These are phyloP conservation scores for Hypanus sabinus DNA, from an alignment of 2,113 vertebrate genomes.

Conservation along the genomic window DNA sequence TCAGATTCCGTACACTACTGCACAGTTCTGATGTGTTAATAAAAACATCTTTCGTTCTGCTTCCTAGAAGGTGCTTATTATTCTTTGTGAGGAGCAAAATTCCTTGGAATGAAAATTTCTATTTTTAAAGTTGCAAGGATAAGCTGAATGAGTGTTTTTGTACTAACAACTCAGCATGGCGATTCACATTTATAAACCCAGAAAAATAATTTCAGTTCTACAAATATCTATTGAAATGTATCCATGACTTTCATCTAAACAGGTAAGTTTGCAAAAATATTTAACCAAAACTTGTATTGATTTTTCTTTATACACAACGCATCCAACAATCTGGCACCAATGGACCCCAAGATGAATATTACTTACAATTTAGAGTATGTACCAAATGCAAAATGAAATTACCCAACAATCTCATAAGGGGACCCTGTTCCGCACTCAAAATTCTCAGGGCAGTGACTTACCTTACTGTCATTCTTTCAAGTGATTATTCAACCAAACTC, in stretches of 20 bases:
- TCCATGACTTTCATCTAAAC: not conserved
- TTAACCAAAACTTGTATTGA: not conserved
- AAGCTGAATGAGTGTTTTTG: not conserved
- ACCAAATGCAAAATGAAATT: not conserved
- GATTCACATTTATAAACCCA: too few species aligned
- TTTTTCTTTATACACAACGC: not conserved
- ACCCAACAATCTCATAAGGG: not conserved
- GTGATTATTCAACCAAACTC: not conserved
- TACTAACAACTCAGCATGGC: not conserved
- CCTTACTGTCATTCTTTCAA: slow-evolving; percentile 7
- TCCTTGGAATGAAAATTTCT: not conserved
- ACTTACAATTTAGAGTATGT: not conserved
- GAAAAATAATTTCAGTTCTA: not conserved
- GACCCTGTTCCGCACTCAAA: not conserved
- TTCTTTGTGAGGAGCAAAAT: not conserved
- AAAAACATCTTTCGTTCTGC: not conserved
- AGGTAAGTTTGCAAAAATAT: not conserved
- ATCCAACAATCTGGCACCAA: not conserved
- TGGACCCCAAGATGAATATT: not conserved
- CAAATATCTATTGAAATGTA: not conserved
- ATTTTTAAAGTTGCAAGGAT: not conserved
- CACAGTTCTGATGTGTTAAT: not conserved
- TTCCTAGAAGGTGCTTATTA: not conserved
- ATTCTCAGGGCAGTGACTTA: not conserved
- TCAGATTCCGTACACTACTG: not conserved